These are phyloP conservation scores for Oryzaephilus surinamensis DNA, from an alignment of 1,140 invertebrate genomes.

Conservation along the genomic window DNA sequence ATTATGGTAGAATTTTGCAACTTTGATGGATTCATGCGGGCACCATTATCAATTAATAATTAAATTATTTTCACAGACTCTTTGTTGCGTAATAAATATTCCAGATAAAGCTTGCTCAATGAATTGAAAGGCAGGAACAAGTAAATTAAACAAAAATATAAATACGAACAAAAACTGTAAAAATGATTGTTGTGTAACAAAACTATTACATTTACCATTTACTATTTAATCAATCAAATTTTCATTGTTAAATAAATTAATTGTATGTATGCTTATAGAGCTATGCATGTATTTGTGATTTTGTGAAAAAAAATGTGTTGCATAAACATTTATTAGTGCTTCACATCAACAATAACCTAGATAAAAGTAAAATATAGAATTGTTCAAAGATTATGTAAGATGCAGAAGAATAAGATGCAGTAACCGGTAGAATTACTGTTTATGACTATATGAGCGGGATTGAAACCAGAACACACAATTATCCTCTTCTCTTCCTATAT, in stretches of 20 bases:
- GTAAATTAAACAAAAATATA: neutral
- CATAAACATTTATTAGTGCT: neutral
- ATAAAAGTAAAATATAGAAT: too few species aligned
- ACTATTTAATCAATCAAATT: too few species aligned
- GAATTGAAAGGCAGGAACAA: neutral
- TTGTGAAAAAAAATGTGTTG: too few species aligned
- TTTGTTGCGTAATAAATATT: neutral
- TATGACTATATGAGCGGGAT: constrained; percentile 4
- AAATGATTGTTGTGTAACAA: constrained; percentile 3
- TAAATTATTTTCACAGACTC: neutral
- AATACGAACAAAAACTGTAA: neutral
- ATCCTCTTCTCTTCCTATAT: constrained; percentile 6
- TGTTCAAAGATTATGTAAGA: neutral
- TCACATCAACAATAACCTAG: neutral
- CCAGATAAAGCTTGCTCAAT: too few species aligned
- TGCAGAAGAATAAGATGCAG: neutral
- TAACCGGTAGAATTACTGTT: constrained; percentile 10
- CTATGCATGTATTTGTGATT: too few species aligned
- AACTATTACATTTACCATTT: neutral
- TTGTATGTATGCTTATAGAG: too few species aligned
- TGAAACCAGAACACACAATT: constrained; percentile 8
- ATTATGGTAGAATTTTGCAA: neutral
- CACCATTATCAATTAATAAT: neutral
- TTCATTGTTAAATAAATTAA: too few species aligned
- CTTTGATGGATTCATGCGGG: neutral